phyloP scores from a whole-genome alignment of 2,888 invertebrate species.

The Hyposoter didymator region DNA sequence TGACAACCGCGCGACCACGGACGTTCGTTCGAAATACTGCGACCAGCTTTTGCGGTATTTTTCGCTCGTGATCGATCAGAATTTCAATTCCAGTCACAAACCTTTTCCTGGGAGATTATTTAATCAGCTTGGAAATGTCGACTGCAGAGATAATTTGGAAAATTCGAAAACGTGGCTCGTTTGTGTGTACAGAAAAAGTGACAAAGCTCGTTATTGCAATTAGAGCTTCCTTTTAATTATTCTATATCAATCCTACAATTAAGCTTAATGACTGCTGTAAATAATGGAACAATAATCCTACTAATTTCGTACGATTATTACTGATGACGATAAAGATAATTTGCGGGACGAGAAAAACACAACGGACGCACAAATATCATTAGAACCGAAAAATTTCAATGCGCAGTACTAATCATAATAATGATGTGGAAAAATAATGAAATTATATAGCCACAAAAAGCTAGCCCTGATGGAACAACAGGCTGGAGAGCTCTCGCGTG shows the following conservation, averaged over 20 bases:
- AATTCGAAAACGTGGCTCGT: neutral
- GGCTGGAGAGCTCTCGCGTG: neutral
- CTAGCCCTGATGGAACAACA: constrained; percentile 17
- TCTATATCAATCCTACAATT: neutral
- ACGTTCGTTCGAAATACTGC: no score
- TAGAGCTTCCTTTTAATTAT: neutral
- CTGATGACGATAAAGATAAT: neutral
- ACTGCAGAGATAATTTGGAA: neutral
- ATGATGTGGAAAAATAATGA: constrained; percentile 11
- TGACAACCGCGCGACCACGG: no score
- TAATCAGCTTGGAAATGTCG: neutral
- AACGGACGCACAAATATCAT: neutral
- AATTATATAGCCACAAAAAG: constrained; percentile 16
- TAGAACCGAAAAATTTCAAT: neutral
- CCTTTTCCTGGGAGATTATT: neutral
- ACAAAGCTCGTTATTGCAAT: neutral
- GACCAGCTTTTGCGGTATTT: no score
- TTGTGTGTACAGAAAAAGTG: neutral
- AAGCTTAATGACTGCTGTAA: neutral
- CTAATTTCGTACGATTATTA: neutral
- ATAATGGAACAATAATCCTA: neutral
- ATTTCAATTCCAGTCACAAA: neutral
- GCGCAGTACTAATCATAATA: constrained; percentile 10
- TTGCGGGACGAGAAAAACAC: neutral
- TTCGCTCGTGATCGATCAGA: neutral